A percentile compares a stretch with the other conserved stretches of the same genome.
These are phyloP conservation scores for Cantharis flavilabris DNA, from an alignment of 2,888 invertebrate genomes.

Conservation along the genomic window DNA sequence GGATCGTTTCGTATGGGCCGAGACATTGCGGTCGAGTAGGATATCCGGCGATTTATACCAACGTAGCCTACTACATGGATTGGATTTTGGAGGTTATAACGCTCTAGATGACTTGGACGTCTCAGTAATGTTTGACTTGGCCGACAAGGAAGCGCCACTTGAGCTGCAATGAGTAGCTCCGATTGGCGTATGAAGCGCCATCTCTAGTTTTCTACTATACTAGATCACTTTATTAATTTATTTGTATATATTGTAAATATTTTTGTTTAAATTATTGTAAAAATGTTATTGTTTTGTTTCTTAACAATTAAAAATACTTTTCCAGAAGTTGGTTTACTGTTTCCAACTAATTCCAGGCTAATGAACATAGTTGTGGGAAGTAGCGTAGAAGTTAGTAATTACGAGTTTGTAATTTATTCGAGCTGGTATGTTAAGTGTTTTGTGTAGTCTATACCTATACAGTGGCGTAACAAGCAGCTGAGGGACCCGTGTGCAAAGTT, in stretches of 20 bases:
- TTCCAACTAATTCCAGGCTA: background rate
- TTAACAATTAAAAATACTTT: background rate
- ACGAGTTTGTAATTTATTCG: background rate
- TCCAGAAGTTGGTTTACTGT: background rate
- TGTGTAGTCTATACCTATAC: too few relatives aligned
- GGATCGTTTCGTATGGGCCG: constrained; percentile 87
- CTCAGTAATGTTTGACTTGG: too few relatives aligned
- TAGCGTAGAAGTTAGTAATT: background rate
- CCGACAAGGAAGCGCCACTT: too few relatives aligned
- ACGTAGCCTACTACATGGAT: constrained; percentile 78
- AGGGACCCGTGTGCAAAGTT: too few relatives aligned
- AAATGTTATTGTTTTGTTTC: background rate
- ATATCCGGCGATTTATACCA: constrained; percentile 86
- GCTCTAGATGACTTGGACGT: background rate
- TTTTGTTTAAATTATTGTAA: background rate
- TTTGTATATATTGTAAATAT: background rate
- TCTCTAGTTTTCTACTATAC: too few relatives aligned
- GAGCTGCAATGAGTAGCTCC: too few relatives aligned
- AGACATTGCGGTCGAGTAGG: constrained; percentile 80
- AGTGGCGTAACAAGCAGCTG: too few relatives aligned
- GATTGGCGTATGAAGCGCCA: too few relatives aligned
- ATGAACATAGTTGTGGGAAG: background rate
- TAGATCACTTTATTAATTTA: background rate
- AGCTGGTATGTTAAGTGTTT: too few relatives aligned
- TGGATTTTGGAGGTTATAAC: constrained; percentile 73